phyloP scores from a whole-genome alignment of 2,113 vertebrate species.

The Malurus elegans region DNA sequence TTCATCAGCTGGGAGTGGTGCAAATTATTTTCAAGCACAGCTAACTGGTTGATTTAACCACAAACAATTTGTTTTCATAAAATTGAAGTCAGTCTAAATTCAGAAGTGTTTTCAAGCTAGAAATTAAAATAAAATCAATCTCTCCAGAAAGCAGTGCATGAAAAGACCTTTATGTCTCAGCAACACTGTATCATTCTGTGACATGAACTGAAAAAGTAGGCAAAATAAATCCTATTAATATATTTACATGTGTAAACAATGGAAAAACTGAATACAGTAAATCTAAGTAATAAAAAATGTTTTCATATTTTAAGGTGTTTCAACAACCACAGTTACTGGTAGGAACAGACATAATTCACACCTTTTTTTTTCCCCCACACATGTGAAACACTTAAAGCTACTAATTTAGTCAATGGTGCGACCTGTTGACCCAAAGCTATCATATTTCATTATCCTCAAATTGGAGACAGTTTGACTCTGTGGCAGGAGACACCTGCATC shows the following conservation, averaged over 20 bases:
- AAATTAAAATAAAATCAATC: not conserved
- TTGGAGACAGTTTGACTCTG: not conserved
- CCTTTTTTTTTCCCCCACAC: accelerated
- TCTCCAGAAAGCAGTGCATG: not conserved
- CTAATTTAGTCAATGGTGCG: not conserved
- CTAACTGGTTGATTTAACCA: not conserved
- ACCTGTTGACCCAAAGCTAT: not conserved
- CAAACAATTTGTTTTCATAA: not conserved
- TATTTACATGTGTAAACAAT: not conserved
- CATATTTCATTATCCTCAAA: not conserved
- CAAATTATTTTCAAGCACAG: conserved; percentile 1
- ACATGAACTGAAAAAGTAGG: not conserved
- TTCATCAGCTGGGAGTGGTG: not conserved
- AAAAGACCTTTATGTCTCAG: not conserved
- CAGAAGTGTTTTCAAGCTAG: not conserved
- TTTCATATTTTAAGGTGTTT: not conserved
- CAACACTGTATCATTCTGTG: not conserved
- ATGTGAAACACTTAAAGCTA: not conserved
- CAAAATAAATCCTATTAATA: not conserved
- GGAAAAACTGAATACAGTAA: not conserved
- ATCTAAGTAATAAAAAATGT: not conserved
- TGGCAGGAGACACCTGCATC: not conserved
- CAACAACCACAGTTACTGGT: not conserved
- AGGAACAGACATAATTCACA: not conserved
- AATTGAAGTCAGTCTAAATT: not conserved